phyloP scores from a whole-genome alignment of 37 sponge, comb jelly and placozoan genomes.

The Axinella damicornis region DNA sequence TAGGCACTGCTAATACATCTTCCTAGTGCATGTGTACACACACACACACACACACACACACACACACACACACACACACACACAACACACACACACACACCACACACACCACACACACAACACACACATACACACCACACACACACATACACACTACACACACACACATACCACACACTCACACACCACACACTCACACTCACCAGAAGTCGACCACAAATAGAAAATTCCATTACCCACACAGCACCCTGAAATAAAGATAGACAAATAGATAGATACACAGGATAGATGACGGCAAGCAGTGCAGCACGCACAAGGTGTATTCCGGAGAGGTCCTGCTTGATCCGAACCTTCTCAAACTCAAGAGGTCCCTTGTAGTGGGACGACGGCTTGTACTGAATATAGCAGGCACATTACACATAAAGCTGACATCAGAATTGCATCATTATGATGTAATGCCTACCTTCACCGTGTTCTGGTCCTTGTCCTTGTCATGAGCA shows the following conservation, averaged over 20 bases:
- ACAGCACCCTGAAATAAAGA: constrained; percentile 62
- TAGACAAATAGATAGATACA: background rate
- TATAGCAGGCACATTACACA: no score
- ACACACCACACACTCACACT: constrained; percentile 1
- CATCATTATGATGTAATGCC: background rate
- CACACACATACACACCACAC: no score
- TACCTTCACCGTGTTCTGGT: constrained; percentile 30
- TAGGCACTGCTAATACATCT: background rate
- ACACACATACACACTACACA: background rate
- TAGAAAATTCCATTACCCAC: constrained; percentile 89
- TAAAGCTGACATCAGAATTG: no score
- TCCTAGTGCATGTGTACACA: background rate
- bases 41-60: background rate
- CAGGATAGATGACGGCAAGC: background rate
- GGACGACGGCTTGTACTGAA: constrained; percentile 77
- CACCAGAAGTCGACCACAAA: constrained; percentile 78
- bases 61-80: background rate
- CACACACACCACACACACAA: no score
- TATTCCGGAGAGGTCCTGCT: constrained; percentile 75
- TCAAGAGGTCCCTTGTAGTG: constrained; percentile 75
- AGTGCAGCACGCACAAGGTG: constrained; percentile 36
- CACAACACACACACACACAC: background rate
- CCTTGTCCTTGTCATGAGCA: background rate
- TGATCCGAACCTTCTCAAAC: constrained; percentile 71
- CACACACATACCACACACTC: constrained; percentile 5